These are phyloP conservation scores for Eristalinus aeneus DNA, from an alignment of 2,888 invertebrate genomes.

Conservation along the genomic window DNA sequence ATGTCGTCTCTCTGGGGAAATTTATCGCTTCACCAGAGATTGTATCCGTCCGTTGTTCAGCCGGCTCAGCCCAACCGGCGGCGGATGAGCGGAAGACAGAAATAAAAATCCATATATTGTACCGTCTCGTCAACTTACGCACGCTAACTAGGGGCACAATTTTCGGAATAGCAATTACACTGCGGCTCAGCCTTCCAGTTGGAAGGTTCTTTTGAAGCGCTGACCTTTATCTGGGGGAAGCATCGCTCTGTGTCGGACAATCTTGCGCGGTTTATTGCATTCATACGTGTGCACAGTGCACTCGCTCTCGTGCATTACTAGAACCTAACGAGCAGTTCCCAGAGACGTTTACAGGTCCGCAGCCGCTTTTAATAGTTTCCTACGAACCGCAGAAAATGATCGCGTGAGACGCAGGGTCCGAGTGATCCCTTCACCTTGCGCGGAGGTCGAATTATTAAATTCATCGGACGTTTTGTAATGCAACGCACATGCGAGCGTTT, in stretches of 20 bases:
- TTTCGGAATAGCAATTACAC: conserved; percentile 65
- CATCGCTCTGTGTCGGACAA: conserved; percentile 6
- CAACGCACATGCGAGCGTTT: conserved; percentile 38
- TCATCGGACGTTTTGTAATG: conserved; percentile 21
- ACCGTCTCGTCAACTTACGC: conserved; percentile 37
- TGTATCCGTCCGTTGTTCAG: conserved; percentile 36
- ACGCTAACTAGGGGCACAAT: conserved; percentile 47
- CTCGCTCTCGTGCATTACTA: conserved; percentile 29
- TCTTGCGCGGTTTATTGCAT: not conserved
- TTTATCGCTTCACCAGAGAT: conserved; percentile 66
- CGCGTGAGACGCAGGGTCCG: conserved; percentile 40
- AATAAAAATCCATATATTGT: conserved; percentile 19
- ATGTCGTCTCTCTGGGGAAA: conserved; percentile 69
- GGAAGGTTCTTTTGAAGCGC: conserved; percentile 42
- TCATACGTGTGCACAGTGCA: conserved; percentile 13
- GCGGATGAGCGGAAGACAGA: not conserved
- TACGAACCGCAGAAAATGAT: conserved; percentile 42
- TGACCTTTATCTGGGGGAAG: conserved; percentile 47
- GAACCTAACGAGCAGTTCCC: conserved; percentile 12
- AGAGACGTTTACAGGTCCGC: not conserved
- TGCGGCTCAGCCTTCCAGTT: conserved; percentile 1
- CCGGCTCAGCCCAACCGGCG: not conserved
- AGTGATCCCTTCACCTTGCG: conserved; percentile 4
- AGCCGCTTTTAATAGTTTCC: conserved; percentile 58
- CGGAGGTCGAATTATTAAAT: conserved; percentile 59